Evolutionary conservation across 2,797 vertebrate genomes (phyloP), one percentile per base, ranked within the genome.

Genomic region (Nannoperca australis): DNA sequence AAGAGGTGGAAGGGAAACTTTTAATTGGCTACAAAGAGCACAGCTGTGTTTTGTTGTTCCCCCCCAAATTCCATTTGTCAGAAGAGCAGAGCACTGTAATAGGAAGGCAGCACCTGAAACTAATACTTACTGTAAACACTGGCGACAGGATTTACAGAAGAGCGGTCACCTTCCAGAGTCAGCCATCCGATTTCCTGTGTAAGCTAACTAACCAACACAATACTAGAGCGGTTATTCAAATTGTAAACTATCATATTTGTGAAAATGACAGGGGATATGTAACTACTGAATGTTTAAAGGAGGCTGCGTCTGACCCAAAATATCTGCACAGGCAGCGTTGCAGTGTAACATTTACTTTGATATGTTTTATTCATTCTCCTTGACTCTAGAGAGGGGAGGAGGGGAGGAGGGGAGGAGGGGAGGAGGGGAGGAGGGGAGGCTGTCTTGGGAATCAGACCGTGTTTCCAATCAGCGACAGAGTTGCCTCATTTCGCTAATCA

Each of bases 1-100:
- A 81, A 79, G 83, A 81, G 78, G 75, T 79, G 79, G 81, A 90
- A 68, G 63, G 84, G 82, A 89, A 91, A 92, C 84, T 92, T 94
- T 93, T 92, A 94, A 94, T 93, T 93, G 91, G 88, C 87, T 69
- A 72, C 79, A 64, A 67, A 38, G 71, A 87, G 83, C 83, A 86
- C 87, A 91, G 88, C 83, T 88, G 78, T 64, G 85, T 83, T 87
- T 79, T 90, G 83, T 85, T 85, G 79, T 59, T 59, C n/a, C 30
- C 42, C 69, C 69, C 51, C 13, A 88, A 85, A 88, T 84, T 87
- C 74, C 65, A 81, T 92, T 92, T 92, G 85, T 90, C 86, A 90
- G 74, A 85, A 87, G 85, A 77, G 87, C 83, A 74, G 71, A 73
- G 70, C 56, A 7, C 79, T 76, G 78, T 82, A 82, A 90, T 87